A percentile compares a stretch with the other conserved stretches of the same genome.
Evolutionary conservation across 2,888 invertebrate species (phyloP).

Genomic region (Oconnorella tubifera): DNA sequence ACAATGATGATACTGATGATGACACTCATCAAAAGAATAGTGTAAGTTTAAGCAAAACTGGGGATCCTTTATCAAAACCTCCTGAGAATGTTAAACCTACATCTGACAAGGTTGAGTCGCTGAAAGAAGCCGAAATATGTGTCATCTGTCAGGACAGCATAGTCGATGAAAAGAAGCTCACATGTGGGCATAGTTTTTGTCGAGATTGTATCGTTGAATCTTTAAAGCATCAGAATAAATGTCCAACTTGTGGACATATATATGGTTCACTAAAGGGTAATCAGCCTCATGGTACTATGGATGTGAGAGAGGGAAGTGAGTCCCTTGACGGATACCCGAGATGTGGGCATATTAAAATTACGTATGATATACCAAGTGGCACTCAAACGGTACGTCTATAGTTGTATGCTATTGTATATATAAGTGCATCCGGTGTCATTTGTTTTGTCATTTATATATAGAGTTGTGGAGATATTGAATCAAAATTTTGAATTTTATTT

Average conservation of each 20-base stretch:
- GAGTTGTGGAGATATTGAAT: no score
- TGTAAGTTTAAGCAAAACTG: neutral
- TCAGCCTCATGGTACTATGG: slow-evolving; percentile 44
- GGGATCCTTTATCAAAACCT: neutral
- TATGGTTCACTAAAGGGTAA: slow-evolving; percentile 42
- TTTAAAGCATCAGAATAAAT: slow-evolving; percentile 41
- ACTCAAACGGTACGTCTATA: slow-evolving; percentile 38
- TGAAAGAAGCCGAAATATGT: no score
- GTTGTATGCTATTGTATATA: no score
- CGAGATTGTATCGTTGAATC: slow-evolving; percentile 40
- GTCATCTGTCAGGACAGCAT: slow-evolving; percentile 40
- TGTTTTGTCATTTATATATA: no score
- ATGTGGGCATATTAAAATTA: slow-evolving; percentile 34
- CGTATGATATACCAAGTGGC: slow-evolving; percentile 48
- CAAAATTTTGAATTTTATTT: no score
- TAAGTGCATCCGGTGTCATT: no score
- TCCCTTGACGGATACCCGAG: slow-evolving; percentile 27
- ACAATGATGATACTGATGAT: no score
- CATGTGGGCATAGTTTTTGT: slow-evolving; percentile 45
- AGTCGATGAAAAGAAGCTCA: slow-evolving; percentile 26
- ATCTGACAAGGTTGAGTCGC: neutral
- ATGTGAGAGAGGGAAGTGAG: neutral
- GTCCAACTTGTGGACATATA: slow-evolving; percentile 43
- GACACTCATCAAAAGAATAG: no score
- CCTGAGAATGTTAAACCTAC: neutral